Base-by-base conservation (phyloP, 2,797 vertebrate genomes). In the Labeo calbasu region DNA sequence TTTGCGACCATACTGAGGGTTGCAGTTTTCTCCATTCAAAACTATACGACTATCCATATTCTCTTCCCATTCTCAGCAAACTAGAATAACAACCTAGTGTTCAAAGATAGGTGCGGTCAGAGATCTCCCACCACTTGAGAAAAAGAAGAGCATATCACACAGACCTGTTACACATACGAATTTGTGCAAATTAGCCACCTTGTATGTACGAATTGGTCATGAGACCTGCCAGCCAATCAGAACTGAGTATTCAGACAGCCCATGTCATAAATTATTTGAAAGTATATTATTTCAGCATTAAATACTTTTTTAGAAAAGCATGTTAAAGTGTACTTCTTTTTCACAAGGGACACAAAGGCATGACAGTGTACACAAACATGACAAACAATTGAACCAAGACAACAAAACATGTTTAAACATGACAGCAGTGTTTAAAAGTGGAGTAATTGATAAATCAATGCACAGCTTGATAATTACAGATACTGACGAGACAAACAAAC, bases 381-480 rank as follows among this genome's bases (percentile, higher is more conserved):
- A 10, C 61, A 48, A 36, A 36, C 28, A 68, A 55, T 4, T 68
- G 21, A 79, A 70, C n/a, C 77, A 50, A 63, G 43, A 15, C 57
- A 51, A 66, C 25, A 51, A 65, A 79, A 21, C 61, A 48, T 51
- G 59, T 65, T 14, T 12, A n/a, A 51, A 36, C 59, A 32, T 17
- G 3, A 79, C 7, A 23, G 25, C 28, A 53, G 77, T 36, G 63
- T 48, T 65, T 28, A 15, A 59, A 36, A 40, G 36, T 69, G 71
- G n/a, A 69, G 65, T 75, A 85, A 81, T 40, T 48, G 50, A 65
- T 2, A n/a, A 76, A 63, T 76, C 71, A 81, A 76, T 69, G 28
- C 66, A 4, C 76, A 71, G 84, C 78, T 46, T 61, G 72, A 70
- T 85, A 36, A 51, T 85, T 53, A 77, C 71, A 73, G 63, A 32